These are phyloP conservation scores for Xenopus borealis DNA, from an alignment of 2,113 vertebrate genomes.

Conservation along the genomic window DNA sequence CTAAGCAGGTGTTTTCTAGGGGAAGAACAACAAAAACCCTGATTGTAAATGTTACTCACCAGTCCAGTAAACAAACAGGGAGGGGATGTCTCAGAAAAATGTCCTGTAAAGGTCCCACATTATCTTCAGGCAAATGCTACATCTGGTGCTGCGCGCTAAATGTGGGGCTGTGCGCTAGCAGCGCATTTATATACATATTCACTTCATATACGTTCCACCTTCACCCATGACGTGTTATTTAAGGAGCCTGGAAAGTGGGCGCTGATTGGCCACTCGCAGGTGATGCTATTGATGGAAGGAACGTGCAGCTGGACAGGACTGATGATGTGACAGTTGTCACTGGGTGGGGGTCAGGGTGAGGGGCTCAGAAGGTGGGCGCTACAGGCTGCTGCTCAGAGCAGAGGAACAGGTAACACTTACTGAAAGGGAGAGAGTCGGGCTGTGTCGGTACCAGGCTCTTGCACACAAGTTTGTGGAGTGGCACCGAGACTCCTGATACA, in stretches of 20 bases:
- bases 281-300: conserved; percentile 33
- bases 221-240: conserved; percentile 74
- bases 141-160: conserved; percentile 44
- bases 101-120: background rate
- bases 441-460: too few species aligned
- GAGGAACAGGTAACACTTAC: conserved; percentile 48
- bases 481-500: too few species aligned
- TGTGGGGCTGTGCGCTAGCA: conserved; percentile 46
- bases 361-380: background rate
- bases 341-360: background rate
- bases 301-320: conserved; percentile 6
- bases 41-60: conserved; percentile 43
- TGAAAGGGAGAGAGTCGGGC: too few species aligned
- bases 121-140: conserved; percentile 9
- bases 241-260: conserved; percentile 58
- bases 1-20: too few species aligned
- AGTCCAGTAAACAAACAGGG: background rate
- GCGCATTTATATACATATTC: conserved; percentile 73
- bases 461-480: too few species aligned
- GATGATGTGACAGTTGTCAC: background rate
- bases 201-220: conserved; percentile 65
- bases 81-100: background rate
- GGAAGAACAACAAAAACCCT: too few species aligned
- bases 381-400: background rate
- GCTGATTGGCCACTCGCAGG: conserved; percentile 57